A percentile compares a stretch with the other conserved stretches of the same genome.
phyloP scores from a whole-genome alignment of 2,113 vertebrate genomes.

The Pimephales promelas region DNA sequence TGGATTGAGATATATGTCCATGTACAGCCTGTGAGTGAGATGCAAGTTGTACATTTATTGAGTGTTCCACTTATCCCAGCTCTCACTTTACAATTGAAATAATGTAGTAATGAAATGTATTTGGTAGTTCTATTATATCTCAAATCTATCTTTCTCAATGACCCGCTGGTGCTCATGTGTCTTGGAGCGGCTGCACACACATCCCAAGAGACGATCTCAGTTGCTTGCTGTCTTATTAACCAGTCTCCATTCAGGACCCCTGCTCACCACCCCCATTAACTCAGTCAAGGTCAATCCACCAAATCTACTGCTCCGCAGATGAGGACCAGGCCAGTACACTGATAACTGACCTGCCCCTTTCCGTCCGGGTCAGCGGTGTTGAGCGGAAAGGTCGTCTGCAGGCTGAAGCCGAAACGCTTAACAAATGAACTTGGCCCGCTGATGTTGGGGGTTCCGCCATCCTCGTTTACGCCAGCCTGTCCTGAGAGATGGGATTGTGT shows the following conservation, averaged over 20 bases:
- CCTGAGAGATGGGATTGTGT: conserved; percentile 90
- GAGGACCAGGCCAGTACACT: conserved; percentile 65
- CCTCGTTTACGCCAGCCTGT: conserved; percentile 83
- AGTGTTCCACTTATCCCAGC: conserved; percentile 14
- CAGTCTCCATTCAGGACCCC: conserved; percentile 50
- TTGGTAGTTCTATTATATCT: conserved; percentile 14
- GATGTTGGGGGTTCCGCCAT: conserved; percentile 69
- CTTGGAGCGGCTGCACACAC: conserved; percentile 23
- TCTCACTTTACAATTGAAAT: conserved; percentile 6
- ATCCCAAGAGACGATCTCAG: conserved; percentile 35
- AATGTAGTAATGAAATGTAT: conserved; percentile 24
- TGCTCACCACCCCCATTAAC: conserved; percentile 48
- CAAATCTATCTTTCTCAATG: conserved; percentile 26
- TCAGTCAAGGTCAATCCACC: conserved; percentile 54
- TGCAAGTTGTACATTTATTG: conserved; percentile 3
- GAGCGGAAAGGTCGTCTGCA: conserved; percentile 60
- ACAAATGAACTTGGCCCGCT: conserved; percentile 77
- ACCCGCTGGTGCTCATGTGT: conserved; percentile 11
- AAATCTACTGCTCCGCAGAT: conserved; percentile 51
- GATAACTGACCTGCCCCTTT: conserved; percentile 73
- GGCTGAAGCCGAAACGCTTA: conserved; percentile 64
- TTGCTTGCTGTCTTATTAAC: conserved; percentile 48
- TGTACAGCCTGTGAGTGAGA: not conserved
- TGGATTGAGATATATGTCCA: not conserved
- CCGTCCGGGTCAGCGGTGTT: conserved; percentile 72